Base-by-base conservation (phyloP, 1,140 invertebrate genomes). In the Myzus persicae region DNA sequence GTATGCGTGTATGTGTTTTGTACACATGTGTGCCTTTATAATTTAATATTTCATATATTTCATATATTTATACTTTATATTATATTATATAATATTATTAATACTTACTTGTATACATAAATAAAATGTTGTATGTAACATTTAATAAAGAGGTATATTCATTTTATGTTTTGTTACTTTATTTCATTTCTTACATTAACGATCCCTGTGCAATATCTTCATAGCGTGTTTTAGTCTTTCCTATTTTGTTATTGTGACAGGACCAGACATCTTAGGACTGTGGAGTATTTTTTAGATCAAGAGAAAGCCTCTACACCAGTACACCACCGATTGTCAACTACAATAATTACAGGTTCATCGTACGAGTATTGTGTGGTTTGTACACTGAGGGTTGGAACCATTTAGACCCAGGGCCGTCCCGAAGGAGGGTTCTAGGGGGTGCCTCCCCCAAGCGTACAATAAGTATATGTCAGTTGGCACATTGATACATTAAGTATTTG, bases 11-110 rank as follows among this genome's bases (percentile, higher is more conserved):
- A 42, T 85, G 84, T n/a, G 84, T 87, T 42, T 44, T 44, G 42
- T n/a, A 44, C 42, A 87, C 31, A n/a, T 44, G 42, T 87, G 42
- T 87, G 42, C 84, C 84, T 87, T 87, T 87, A 87, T 87, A 87
- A 87, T 44, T 87, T 44, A 42, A 87, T 31, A 44, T 87, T 44
- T 87, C 42, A 42, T 87, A 87, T 31, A 44, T 87, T 44, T 87
- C 42, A 42, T 87, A 87, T 87, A 87, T 87, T 87, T 87, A 87
- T 87, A 87, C 84, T 87, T 44, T n/a, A 87, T 76, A 76, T 76
- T 67, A 67, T 76, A n/a, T n/a, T 18, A 76, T n/a, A 76, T 36
- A 18, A 76, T 76, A 76, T 67, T 82, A 82, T 31, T 87, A n/a
- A 87, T 87, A 87, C 84, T 3, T 87, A 87, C 26, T 18, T 44